Evolutionary conservation across 2,113 vertebrate genomes (phyloP).

Genomic region (Rattus norvegicus): GRCr8 NC_086020.1:34145001-34145500

Average conservation of each 20-base stretch:
- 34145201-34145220: constrained; percentile 84
- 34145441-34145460: constrained; percentile 81
- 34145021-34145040: constrained; percentile 89
- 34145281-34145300: constrained; percentile 42
- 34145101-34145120: constrained; percentile 91
- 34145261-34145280: constrained; percentile 71
- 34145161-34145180: constrained; percentile 87
- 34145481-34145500: constrained; percentile 52
- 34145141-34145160: constrained; percentile 91
- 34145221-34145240: constrained; percentile 82
- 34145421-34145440: constrained; percentile 60
- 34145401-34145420: constrained; percentile 60
- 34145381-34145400: constrained; percentile 76
- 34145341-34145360: constrained; percentile 44
- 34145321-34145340: constrained; percentile 56
- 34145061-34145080: constrained; percentile 87
- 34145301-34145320: constrained; percentile 78
- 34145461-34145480: constrained; percentile 80
- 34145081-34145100: constrained; percentile 89
- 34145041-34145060: constrained; percentile 89
- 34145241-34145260: constrained; percentile 65
- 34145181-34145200: constrained; percentile 85
- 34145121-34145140: constrained; percentile 92
- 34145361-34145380: constrained; percentile 61
- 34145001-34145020: constrained; percentile 90